Percentiles rank a stretch among this genome's conserved stretches.
Conservation (phyloP, 2,797 vertebrate species). For the Epinephelus awoara region DNA sequence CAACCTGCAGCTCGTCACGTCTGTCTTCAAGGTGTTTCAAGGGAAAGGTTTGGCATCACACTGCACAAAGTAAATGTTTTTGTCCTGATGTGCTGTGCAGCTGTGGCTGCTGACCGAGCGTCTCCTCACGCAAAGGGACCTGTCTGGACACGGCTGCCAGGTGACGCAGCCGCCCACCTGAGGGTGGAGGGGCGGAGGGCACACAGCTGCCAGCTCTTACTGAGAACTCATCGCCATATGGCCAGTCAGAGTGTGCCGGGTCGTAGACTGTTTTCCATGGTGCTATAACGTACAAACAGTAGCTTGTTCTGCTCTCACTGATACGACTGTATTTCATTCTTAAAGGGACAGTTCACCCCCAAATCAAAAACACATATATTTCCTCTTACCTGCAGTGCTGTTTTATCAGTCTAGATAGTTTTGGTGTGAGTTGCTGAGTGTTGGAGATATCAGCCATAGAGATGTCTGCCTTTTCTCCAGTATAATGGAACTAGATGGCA, state of each 20-base stretch:
- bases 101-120: slow-evolving; percentile 45
- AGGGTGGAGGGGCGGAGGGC: slow-evolving; percentile 14
- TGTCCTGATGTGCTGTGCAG: slow-evolving; percentile 36
- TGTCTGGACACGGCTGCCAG: slow-evolving; percentile 59
- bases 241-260: not conserved
- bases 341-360: no score
- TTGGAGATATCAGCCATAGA: no score
- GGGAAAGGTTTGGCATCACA: not conserved
- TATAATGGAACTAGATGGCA: no score
- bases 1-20: not conserved
- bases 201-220: slow-evolving; percentile 54
- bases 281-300: not conserved
- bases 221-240: slow-evolving; percentile 18
- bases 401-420: no score
- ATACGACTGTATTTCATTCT: not conserved
- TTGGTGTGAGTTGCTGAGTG: no score
- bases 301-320: not conserved
- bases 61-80: not conserved
- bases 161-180: slow-evolving; percentile 48
- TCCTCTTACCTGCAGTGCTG: no score
- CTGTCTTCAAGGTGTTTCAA: not conserved
- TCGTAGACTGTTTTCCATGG: not conserved
- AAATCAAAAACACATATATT: no score
- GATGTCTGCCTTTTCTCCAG: no score
- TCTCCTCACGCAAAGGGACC: slow-evolving; percentile 53